Base-by-base conservation (phyloP, 1,140 invertebrate genomes). In the Drosophila pachea region DNA sequence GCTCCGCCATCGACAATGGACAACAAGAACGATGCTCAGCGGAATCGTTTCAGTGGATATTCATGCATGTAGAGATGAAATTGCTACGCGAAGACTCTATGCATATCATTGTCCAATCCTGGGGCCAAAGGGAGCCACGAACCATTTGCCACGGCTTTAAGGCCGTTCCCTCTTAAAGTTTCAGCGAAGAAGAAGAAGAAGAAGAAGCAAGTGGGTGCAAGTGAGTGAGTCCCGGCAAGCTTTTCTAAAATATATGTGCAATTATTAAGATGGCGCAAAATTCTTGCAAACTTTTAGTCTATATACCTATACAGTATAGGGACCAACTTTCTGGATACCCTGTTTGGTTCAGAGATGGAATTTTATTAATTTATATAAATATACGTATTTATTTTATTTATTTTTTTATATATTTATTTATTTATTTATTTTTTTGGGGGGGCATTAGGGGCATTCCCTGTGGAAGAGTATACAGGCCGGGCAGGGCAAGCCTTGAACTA, bases 31-130 rank as follows among this genome's bases (percentile, higher is more conserved):
- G 68, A 70, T 69, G 79, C 79, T 76, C 79, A 22, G 63, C 63
- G 79, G 79, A 79, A 74, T 79, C 79, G 73, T 83, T 84, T 72
- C 61, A 43, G 61, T 60, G 60, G 61, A 84, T 79, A 79, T 84
- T 79, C 81, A 84, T 76, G 66, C 68, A 86, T 79, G 71, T 73
- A 61, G 84, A 73, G 66, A 73, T 65, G 66, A 84, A 79, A 84
- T 79, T 78, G 75, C 79, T 73, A 49, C 53, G 45, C 35, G 43
- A 58, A 66, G 54, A 65, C 48, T 53, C 58, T 71, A 48, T 67
- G 47, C 62, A 67, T 70, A 65, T 56, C 64, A 40, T 61, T 70
- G 53, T 56, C 52, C 53, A 72, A 61, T 33, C 4, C 42, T 16
- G n/a, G 5, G 54, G 40, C 22, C 22, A 3, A 22, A 22, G 12